Base-by-base conservation (phyloP, 2,888 invertebrate species). In the Pyrocoelia pectoralis region DNA sequence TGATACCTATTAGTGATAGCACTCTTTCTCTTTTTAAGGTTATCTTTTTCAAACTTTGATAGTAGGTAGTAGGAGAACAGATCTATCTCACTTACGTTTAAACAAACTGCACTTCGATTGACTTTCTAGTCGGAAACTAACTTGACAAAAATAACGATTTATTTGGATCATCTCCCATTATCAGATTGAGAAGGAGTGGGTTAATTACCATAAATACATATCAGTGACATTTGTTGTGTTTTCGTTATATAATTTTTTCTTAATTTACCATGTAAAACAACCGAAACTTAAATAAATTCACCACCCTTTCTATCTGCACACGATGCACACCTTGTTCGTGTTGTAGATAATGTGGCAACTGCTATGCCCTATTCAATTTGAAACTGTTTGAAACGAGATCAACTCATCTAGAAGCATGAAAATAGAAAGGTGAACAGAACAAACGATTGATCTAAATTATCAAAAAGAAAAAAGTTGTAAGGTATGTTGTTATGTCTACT, bases 171-270 rank as follows among this genome's bases (percentile, higher is more conserved):
- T 87, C 85, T 75, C 80, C 81, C 81, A 92, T 92, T 24, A 18
- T 92, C 89, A 82, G 92, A 52, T 92, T 92, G 92, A 72, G 92
- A 89, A 73, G 93, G 91, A 1, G 90, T 91, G 1, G 91, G 91
- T 1, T 92, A n/a, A 33, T 33, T 92, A 51, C 87, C 88, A 77
- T 90, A 90, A 6, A 91, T 89, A 80, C 91, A 88, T 61, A 92
- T 88, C 66, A 91, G 90, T 81, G 92, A 91, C 4, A n/a, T n/a
- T n/a, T n/a, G n/a, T n/a, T n/a, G 24, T 1, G 90, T 79, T 56
- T 10, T 33, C n/a, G 8, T n/a, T 33, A 33, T 33, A 33, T 33
- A 33, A 33, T 10, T 33, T 40, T 40, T 8, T 4, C 3, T 8
- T 12, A 40, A 24, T 24, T 24, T 24, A 6, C 24, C 24, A 5